Conservation (phyloP, 2,797 vertebrate genomes). For the Ibycter americanus region DNA sequence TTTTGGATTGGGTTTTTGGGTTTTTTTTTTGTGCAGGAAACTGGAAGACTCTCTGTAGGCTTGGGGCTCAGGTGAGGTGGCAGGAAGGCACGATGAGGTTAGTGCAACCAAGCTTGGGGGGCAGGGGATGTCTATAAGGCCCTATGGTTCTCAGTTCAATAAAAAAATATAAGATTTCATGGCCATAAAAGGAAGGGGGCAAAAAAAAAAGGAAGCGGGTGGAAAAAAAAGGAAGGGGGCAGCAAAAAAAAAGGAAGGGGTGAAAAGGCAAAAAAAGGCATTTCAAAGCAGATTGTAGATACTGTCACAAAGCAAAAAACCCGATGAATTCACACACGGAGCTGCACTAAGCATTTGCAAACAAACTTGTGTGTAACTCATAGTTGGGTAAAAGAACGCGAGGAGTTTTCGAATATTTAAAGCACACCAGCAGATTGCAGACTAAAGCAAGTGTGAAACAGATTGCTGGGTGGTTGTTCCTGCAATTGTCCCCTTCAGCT, state of each 20-base stretch:
- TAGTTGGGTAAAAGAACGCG: neutral
- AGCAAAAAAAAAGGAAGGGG: neutral
- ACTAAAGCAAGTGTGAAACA: conserved; percentile 62
- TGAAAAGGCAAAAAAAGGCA: neutral
- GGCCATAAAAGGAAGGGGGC: neutral
- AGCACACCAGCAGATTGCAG: conserved; percentile 63
- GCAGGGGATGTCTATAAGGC: neutral
- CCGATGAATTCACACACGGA: neutral
- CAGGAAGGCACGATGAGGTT: accelerated
- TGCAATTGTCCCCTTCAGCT: conserved; percentile 70
- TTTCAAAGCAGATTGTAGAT: neutral
- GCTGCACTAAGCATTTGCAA: neutral
- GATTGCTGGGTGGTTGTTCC: conserved; percentile 62
- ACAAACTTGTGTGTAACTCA: neutral
- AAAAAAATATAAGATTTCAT: neutral
- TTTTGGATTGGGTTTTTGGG: too few species aligned
- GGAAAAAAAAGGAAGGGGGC: neutral
- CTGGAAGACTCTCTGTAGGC: neutral
- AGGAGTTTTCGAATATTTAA: conserved; percentile 17
- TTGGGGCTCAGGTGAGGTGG: neutral
- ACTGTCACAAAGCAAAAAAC: neutral
- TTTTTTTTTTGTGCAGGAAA: neutral
- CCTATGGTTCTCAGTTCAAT: neutral
- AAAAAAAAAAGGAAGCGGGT: too few species aligned
- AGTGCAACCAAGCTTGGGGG: accelerated